phyloP scores from a whole-genome alignment of 1,140 invertebrate genomes.

The Alviniconcha marisindica region DNA sequence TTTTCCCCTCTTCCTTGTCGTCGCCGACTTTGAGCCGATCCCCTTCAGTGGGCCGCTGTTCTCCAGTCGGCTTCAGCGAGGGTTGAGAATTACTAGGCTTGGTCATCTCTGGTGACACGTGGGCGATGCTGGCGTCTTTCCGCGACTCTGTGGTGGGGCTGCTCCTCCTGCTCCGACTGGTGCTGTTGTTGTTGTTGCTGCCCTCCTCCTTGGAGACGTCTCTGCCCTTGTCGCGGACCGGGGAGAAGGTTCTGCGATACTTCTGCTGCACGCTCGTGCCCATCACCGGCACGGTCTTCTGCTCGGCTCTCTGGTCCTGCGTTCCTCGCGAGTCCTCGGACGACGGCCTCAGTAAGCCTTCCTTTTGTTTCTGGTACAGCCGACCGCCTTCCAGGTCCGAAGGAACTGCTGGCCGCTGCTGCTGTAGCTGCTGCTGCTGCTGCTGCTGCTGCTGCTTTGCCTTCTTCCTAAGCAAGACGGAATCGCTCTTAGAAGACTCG shows the following conservation, averaged over 20 bases:
- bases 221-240: not conserved
- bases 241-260: slow-evolving; percentile 50
- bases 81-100: no score
- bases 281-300: slow-evolving; percentile 46
- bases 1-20: slow-evolving; percentile 21
- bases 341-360: not conserved
- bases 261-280: slow-evolving; percentile 43
- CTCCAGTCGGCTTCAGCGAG: no score
- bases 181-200: no score
- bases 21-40: not conserved
- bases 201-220: not conserved
- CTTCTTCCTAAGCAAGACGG: slow-evolving; percentile 1
- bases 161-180: no score
- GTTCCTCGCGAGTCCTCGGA: not conserved
- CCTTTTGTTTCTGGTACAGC: not conserved
- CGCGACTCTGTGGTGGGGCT: no score
- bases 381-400: not conserved
- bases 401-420: not conserved
- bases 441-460: no score
- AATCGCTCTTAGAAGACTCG: slow-evolving; percentile 8
- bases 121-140: no score
- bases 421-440: no score
- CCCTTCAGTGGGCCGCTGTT: not conserved
- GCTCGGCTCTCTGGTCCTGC: slow-evolving; percentile 26
- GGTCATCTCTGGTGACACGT: no score